Evolutionary conservation across 2,888 invertebrate genomes (phyloP).

Genomic region (Alentia gelatinosa): DNA sequence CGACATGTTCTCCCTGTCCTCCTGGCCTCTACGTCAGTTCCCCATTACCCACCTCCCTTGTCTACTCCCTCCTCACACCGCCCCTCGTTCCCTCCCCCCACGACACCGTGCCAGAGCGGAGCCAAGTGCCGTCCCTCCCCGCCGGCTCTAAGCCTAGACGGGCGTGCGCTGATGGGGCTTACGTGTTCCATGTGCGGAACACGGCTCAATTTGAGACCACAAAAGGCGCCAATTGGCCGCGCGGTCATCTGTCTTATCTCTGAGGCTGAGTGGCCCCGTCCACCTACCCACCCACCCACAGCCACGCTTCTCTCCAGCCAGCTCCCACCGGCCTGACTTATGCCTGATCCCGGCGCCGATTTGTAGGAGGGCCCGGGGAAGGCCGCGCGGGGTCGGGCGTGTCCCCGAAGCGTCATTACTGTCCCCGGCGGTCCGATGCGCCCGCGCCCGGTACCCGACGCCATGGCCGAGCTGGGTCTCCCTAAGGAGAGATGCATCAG

Average conservation of each 20-base stretch:
- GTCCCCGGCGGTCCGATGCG: background rate
- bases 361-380: background rate
- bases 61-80: too few relatives aligned
- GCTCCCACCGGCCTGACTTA: conserved; percentile 21
- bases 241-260: conserved; percentile 12
- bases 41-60: too few relatives aligned
- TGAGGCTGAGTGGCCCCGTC: background rate
- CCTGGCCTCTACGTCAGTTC: too few relatives aligned
- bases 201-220: conserved; percentile 26
- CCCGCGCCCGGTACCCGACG: background rate
- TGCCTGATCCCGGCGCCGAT: background rate
- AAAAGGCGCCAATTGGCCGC: conserved; percentile 1
- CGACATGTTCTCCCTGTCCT: too few relatives aligned
- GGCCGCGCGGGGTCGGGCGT: background rate
- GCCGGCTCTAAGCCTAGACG: background rate
- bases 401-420: conserved; percentile 39
- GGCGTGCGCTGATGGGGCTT: background rate
- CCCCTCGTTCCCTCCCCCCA: too few relatives aligned
- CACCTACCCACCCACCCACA: background rate
- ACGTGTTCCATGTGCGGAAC: background rate
- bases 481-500: conserved; percentile 35
- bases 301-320: background rate
- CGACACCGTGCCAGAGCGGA: too few relatives aligned
- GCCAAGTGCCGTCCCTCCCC: background rate
- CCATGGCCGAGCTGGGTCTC: background rate